Evolutionary conservation across 2,113 vertebrate species (phyloP).

Genomic region (Pseudorasbora parva): DNA sequence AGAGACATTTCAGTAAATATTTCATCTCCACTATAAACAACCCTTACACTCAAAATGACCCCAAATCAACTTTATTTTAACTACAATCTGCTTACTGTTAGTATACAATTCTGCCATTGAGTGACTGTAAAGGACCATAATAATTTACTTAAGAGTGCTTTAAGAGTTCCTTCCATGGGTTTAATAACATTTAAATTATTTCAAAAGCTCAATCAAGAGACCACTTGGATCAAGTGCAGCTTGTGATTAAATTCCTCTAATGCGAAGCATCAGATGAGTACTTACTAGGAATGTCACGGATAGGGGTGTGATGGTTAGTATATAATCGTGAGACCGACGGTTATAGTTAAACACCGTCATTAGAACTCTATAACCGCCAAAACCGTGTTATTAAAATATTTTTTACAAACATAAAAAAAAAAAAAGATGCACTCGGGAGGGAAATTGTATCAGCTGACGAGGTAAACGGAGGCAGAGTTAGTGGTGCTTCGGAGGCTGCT

Average conservation of each 20-base stretch:
- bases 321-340: too few species aligned
- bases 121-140: neutral
- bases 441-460: too few species aligned
- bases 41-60: neutral
- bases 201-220: neutral
- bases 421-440: too few species aligned
- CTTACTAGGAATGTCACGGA: too few species aligned
- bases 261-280: too few species aligned
- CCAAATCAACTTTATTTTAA: neutral
- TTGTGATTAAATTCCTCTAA: neutral
- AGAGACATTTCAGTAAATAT: constrained; percentile 10
- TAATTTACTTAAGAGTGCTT: neutral
- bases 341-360: too few species aligned
- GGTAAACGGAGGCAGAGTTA: too few species aligned
- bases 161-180: neutral
- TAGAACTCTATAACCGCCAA: too few species aligned
- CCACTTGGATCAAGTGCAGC: neutral
- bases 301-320: too few species aligned
- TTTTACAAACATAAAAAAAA: too few species aligned
- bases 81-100: neutral
- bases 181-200: neutral
- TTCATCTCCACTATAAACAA: neutral
- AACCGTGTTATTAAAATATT: too few species aligned
- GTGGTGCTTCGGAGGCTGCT: too few species aligned
- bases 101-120: neutral